Conservation (phyloP, 1,140 invertebrate species). For the Caligus rogercresseyi region DNA sequence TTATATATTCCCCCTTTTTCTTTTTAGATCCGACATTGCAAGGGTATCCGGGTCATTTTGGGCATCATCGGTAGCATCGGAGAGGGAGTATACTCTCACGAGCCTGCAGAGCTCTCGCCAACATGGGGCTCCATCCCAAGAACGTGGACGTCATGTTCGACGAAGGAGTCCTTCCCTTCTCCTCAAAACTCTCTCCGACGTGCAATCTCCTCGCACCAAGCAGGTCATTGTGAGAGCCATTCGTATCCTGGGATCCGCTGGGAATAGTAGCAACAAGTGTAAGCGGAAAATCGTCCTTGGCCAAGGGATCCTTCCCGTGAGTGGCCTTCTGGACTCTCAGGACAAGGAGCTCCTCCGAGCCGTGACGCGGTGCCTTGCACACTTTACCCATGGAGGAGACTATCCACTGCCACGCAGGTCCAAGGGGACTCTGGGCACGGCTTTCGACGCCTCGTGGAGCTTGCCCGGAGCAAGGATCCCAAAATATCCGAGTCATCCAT, state of each 20-base stretch:
- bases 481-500: constrained; percentile 6
- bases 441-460: neutral
- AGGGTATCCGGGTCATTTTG: neutral
- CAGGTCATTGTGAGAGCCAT: constrained; percentile 5
- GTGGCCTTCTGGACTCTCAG: neutral
- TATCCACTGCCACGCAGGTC: neutral
- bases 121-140: neutral
- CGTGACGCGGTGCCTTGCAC: constrained; percentile 7
- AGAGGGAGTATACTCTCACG: constrained; percentile 5
- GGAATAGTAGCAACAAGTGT: neutral
- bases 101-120: constrained; percentile 5
- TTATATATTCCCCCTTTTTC: no score
- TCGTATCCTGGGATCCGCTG: neutral
- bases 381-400: constrained; percentile 7
- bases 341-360: constrained; percentile 4
- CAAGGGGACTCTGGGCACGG: neutral
- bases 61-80: neutral
- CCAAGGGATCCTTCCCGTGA: neutral
- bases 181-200: neutral
- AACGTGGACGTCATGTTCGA: neutral
- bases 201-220: neutral
- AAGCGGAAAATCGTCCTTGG: neutral
- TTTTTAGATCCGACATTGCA: neutral
- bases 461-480: neutral
- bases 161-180: neutral